Evolutionary conservation across 2,113 vertebrate species (phyloP).

Genomic region (Tyto alba): DNA sequence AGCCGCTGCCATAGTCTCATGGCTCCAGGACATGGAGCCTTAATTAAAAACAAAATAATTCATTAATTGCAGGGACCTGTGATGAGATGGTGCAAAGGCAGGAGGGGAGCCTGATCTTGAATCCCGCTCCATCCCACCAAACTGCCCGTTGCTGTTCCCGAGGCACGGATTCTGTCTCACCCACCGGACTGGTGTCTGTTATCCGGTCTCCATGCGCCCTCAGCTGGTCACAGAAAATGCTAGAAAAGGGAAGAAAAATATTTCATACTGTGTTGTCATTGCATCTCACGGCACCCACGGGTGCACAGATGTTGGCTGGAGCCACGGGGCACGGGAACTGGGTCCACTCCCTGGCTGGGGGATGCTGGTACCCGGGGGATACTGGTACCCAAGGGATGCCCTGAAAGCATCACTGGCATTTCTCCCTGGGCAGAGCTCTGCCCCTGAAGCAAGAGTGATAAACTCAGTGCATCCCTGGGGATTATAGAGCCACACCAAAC

Average conservation of each 20-base stretch:
- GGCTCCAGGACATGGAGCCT: too few species aligned
- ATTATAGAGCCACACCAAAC: rapidly evolving
- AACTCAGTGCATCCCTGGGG: neutral
- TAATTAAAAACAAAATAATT: too few species aligned
- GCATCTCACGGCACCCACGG: rapidly evolving
- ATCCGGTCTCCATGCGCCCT: conserved; percentile 20
- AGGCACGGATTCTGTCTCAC: rapidly evolving
- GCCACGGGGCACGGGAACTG: rapidly evolving
- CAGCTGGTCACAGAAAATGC: neutral
- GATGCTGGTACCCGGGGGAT: neutral
- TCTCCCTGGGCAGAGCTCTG: neutral
- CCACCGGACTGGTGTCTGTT: neutral
- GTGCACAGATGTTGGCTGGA: rapidly evolving
- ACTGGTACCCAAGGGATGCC: neutral
- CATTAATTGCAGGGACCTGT: rapidly evolving
- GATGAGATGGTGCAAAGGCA: neutral
- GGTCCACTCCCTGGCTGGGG: rapidly evolving
- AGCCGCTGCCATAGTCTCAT: neutral
- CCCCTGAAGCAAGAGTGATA: neutral
- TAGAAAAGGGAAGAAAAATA: rapidly evolving
- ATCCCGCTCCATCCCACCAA: rapidly evolving
- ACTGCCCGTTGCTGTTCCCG: neutral
- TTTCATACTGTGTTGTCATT: rapidly evolving
- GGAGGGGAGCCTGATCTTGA: neutral
- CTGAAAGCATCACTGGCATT: rapidly evolving